Conservation (phyloP, 2,113 vertebrate species). For the Otus sunia region DNA sequence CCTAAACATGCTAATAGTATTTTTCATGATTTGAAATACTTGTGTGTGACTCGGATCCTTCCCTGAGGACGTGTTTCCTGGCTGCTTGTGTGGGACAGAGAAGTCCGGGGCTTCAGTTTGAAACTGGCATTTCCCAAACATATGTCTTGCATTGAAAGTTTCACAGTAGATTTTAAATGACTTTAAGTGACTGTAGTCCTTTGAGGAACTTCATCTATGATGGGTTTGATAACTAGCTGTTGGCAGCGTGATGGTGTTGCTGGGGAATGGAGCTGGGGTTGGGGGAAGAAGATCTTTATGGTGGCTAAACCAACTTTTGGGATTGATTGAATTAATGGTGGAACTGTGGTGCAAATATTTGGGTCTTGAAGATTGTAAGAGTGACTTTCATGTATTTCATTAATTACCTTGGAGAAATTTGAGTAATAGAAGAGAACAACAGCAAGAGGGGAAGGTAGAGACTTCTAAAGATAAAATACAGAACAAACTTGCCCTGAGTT, state of each 20-base stretch:
- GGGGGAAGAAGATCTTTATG: not conserved
- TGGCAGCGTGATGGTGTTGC: not conserved
- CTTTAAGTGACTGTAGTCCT: not conserved
- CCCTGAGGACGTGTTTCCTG: not conserved
- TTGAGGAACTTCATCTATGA: not conserved
- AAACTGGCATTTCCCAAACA: not conserved
- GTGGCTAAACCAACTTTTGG: not conserved
- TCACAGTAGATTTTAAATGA: not conserved
- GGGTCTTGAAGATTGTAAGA: not conserved
- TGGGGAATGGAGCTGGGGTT: not conserved
- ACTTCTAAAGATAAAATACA: not conserved
- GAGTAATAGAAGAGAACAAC: not conserved
- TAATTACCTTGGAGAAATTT: not conserved
- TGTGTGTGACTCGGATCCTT: not conserved
- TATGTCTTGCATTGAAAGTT: not conserved
- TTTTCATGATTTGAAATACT: not conserved
- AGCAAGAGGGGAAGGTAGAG: not conserved
- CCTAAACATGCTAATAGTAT: not conserved
- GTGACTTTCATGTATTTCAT: not conserved
- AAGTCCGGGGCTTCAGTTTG: not conserved
- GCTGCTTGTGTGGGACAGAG: not conserved
- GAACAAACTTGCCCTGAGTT: not conserved
- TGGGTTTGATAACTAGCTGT: not conserved
- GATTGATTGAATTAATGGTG: not conserved
- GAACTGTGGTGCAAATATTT: not conserved